Percentiles rank a stretch among this genome's conserved stretches.
phyloP scores from a whole-genome alignment of 1,140 invertebrate genomes.

The Acromyrmex heyeri region DNA sequence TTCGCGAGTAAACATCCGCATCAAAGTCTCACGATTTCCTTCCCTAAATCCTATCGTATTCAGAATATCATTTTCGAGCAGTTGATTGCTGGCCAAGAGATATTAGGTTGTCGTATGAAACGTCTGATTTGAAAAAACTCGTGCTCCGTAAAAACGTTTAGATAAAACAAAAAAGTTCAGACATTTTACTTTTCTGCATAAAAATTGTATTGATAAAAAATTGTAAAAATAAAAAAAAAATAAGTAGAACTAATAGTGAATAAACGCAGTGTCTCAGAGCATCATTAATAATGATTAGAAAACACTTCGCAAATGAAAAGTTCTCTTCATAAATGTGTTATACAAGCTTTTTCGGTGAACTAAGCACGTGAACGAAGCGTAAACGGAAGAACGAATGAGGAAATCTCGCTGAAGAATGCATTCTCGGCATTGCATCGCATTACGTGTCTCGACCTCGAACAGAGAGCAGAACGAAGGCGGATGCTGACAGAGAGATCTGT shows the following conservation, averaged over 20 bases:
- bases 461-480: slow-evolving; percentile 40
- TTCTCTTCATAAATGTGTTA: not conserved
- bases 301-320: not conserved
- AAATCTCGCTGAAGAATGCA: slow-evolving; percentile 55
- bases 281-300: not conserved
- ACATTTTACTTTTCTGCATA: not conserved
- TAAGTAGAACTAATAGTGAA: not conserved
- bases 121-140: slow-evolving; percentile 10
- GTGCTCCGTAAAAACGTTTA: not conserved
- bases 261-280: not conserved
- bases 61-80: slow-evolving; percentile 37
- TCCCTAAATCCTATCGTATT: slow-evolving; percentile 28
- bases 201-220: not conserved
- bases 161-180: not conserved
- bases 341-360: not conserved
- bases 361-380: not conserved
- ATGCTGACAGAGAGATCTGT: slow-evolving; percentile 44
- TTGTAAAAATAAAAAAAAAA: not conserved
- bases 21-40: slow-evolving; percentile 53
- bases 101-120: slow-evolving; percentile 42
- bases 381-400: slow-evolving; percentile 34
- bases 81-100: not conserved
- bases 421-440: slow-evolving; percentile 55
- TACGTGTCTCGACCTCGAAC: slow-evolving; percentile 54
- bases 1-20: slow-evolving; percentile 58